Conservation (phyloP, 2,113 vertebrate species). For the Channa maculata region DNA sequence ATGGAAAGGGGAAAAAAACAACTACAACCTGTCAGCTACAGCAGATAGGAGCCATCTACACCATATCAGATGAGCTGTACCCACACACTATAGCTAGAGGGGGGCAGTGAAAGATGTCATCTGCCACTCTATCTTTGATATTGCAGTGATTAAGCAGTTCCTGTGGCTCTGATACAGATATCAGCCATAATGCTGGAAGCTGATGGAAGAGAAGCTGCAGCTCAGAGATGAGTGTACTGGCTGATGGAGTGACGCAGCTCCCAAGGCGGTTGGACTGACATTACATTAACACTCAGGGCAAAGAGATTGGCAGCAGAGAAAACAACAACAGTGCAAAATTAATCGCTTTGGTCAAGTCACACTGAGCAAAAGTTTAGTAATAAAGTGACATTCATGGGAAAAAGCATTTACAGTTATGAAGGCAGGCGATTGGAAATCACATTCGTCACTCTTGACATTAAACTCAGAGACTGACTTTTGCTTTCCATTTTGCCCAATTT, state of each 20-base stretch:
- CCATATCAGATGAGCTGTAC: constrained; percentile 14
- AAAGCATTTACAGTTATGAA: constrained; percentile 51
- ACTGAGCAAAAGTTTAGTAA: constrained; percentile 36
- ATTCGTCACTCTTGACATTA: constrained; percentile 78
- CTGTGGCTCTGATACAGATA: constrained; percentile 54
- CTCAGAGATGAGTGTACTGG: constrained; percentile 29
- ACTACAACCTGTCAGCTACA: constrained; percentile 35
- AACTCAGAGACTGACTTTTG: constrained; percentile 46
- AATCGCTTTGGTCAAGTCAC: constrained; percentile 58
- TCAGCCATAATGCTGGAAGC: constrained; percentile 60
- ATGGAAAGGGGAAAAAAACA: constrained; percentile 34
- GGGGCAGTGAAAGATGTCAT: constrained; percentile 48
- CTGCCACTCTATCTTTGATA: constrained; percentile 61
- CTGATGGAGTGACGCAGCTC: constrained; percentile 62
- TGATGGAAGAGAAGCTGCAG: constrained; percentile 56
- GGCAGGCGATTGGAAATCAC: constrained; percentile 67
- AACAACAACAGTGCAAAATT: constrained; percentile 59
- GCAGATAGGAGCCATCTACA: constrained; percentile 32
- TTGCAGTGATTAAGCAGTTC: constrained; percentile 64
- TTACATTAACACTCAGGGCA: constrained; percentile 59
- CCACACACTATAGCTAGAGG: background rate
- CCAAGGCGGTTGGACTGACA: constrained; percentile 58
- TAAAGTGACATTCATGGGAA: constrained; percentile 60
- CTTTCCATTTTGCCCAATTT: constrained; percentile 33
- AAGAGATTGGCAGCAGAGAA: constrained; percentile 44